Base-by-base conservation (phyloP, 2,888 invertebrate species). In the Nemoura dubitans region DNA sequence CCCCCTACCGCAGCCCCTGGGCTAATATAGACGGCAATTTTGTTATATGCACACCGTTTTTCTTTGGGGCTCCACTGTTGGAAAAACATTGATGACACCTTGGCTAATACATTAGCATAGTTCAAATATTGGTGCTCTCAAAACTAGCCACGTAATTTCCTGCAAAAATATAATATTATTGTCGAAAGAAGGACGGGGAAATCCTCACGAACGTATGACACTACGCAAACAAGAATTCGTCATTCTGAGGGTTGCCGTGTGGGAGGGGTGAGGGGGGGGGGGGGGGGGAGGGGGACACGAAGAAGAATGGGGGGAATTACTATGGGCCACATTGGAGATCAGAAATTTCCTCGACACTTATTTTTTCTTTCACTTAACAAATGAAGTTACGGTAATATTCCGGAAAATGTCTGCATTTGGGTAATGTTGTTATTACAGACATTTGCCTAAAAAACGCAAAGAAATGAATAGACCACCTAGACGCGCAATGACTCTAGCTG, bases 221-320 rank as follows among this genome's bases (percentile, higher is more conserved):
- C 76, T 76, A 80, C n/a, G 83, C 86, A 87, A 88, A 88, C 88
- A 88, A 76, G 86, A 87, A 88, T 87, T 87, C 87, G 87, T 88
- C 88, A 88, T 86, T 84, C 36, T 83, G 59, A 76, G 83, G 82
- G 7, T 21, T 76, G 76, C 3, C 25, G 21, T 21, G 76, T 3
- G 76, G 76, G 25, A 5, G 21, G 76, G n/a, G 25, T 25, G 5
- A 21, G 76, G 10, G 78, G 78, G 5, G 25, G 27, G 78, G 27
- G n/a, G 78, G 7, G 7, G 26, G 78, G 78, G 78, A 5, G 78
- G 1, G 78, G 78, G 27, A 26, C 5, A 6, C 25, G 14, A 78
- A 21, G 59, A 14, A 14, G 59, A 59, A 21, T 16, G 3, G 21
- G 59, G 59, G 59, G 21, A 21, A 7, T 21, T 59, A 59, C 3